Base-by-base conservation (phyloP, 2,797 vertebrate genomes). In the Myotis pilosus region DNA sequence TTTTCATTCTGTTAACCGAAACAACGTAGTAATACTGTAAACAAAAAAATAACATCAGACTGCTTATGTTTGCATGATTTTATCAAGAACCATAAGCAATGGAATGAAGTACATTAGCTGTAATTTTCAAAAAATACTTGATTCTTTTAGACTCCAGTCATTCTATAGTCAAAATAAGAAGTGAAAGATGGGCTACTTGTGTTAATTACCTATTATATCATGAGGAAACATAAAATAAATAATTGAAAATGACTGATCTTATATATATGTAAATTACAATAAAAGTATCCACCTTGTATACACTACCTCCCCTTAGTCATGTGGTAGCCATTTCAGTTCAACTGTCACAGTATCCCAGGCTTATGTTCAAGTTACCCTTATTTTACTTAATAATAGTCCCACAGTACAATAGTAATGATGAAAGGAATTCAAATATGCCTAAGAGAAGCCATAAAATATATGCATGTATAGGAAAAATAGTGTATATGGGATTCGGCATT, bases 1-100 rank as follows among this genome's bases (percentile, higher is more conserved):
- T 98, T 98, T 98, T 98, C 98, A 98, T 98, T 98, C 97, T 98
- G 98, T 97, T 98, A 98, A 98, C 97, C 97, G 98, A 98, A 98
- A 98, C 98, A 98, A 97, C 97, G 94, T 89, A 98, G 97, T 97
- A 98, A 98, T 98, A 98, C 97, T 97, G 98, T 98, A 98, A 98
- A 98, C 98, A 98, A 98, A 98, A 98, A 98, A 98, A 97, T 95
- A 98, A 93, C 97, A 97, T 98, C 97, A 98, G 97, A 98, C 97
- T 98, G 98, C 96, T 97, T 98, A 88, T 96, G 96, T 98, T 98
- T 98, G 97, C 97, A 98, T 97, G 97, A 98, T 98, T 98, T 98
- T 97, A 98, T 98, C 97, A 98, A 97, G 97, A 98, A 96, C 95
- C 94, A 93, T 85, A 97, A 97, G 96, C 94, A 96, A 89, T 16